A percentile compares a stretch with the other conserved stretches of the same genome.
Evolutionary conservation across 2,888 invertebrate genomes (phyloP).

Genomic region (Brachynemurus nebulosus): DNA sequence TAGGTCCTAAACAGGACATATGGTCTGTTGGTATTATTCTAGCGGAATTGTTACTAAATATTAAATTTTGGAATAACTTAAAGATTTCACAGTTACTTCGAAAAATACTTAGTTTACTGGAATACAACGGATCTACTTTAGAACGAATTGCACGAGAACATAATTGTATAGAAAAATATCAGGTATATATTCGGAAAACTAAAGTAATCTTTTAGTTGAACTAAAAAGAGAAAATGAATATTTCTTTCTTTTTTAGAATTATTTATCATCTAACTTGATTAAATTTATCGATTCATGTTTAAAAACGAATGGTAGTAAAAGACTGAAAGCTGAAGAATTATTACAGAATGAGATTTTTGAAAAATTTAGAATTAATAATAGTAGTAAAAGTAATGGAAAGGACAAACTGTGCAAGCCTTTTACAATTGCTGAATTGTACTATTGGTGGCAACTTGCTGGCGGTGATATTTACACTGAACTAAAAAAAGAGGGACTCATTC

Average conservation of each 20-base stretch:
- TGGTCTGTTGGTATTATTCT: constrained; percentile 92
- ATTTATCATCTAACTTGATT: constrained; percentile 42
- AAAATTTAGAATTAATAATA: constrained; percentile 23
- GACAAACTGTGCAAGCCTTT: constrained; percentile 27
- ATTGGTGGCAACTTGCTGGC: constrained; percentile 92
- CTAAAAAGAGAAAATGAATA: not conserved
- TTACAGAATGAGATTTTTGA: constrained; percentile 40
- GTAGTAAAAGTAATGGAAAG: constrained; percentile 25
- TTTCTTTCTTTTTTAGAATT: constrained; percentile 30
- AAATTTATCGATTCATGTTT: constrained; percentile 57
- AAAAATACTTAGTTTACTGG: constrained; percentile 59
- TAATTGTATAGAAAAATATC: constrained; percentile 49
- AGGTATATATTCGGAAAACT: constrained; percentile 34
- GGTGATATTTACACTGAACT: constrained; percentile 85
- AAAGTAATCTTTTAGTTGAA: not conserved
- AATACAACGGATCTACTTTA: constrained; percentile 41
- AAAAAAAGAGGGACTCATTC: constrained; percentile 79
- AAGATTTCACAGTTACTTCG: constrained; percentile 62
- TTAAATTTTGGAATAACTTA: constrained; percentile 54
- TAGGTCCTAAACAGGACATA: constrained; percentile 70
- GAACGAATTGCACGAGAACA: constrained; percentile 69
- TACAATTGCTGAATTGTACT: constrained; percentile 71
- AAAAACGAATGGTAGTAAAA: constrained; percentile 45
- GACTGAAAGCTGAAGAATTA: constrained; percentile 47
- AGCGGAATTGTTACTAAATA: constrained; percentile 60